Evolutionary conservation across 2,113 vertebrate species (phyloP).

Genomic region (Strix aluco): DNA sequence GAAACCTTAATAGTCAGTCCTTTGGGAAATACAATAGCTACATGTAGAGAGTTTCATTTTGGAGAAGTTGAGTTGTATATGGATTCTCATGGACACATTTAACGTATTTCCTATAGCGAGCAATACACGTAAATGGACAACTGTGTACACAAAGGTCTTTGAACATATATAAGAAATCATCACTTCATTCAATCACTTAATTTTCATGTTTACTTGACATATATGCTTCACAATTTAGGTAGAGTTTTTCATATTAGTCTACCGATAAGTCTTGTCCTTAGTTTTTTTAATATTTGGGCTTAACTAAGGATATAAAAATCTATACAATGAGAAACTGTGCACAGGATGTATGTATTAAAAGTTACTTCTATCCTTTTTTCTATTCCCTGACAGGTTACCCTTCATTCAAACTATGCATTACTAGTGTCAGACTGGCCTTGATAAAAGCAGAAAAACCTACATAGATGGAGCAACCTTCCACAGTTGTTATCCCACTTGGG

Average conservation of each 20-base stretch:
- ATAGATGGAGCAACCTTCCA: not conserved
- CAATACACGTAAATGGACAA: not conserved
- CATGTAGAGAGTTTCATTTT: not conserved
- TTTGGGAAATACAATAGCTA: not conserved
- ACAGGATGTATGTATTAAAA: not conserved
- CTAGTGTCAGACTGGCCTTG: rapidly evolving
- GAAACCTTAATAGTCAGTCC: not conserved
- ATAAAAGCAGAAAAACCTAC: not conserved
- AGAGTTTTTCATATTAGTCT: not conserved
- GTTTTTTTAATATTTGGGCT: not conserved
- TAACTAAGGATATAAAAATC: not conserved
- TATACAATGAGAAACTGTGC: not conserved
- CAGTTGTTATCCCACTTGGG: not conserved
- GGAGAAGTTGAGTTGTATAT: not conserved
- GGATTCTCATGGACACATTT: not conserved
- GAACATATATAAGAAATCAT: not conserved
- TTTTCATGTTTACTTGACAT: not conserved
- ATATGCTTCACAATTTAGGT: not conserved
- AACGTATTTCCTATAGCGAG: not conserved
- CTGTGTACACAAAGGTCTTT: not conserved
- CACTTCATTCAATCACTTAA: not conserved
- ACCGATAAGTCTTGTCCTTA: rapidly evolving
- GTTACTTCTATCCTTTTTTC: not conserved
- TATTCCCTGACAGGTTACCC: not conserved
- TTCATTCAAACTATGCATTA: not conserved